phyloP scores from a whole-genome alignment of 2,797 vertebrate genomes.

The Otolemur crassicaudatus region DNA sequence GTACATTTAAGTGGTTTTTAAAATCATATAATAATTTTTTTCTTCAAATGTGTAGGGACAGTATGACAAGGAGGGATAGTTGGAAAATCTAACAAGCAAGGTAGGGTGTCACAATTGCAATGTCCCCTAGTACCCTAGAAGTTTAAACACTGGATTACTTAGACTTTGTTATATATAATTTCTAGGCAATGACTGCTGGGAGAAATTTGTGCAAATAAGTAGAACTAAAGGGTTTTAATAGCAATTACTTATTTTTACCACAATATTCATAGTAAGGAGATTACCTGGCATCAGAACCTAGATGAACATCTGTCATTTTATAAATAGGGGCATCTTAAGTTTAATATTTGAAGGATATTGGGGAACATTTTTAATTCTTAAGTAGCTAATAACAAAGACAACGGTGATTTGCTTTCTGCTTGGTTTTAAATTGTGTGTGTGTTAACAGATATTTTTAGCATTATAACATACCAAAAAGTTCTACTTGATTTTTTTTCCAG shows the following conservation, averaged over 20 bases:
- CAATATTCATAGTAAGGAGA: constrained; percentile 39
- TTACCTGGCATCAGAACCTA: constrained; percentile 12
- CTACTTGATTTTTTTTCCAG: too few relatives aligned
- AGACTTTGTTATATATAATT: constrained; percentile 19
- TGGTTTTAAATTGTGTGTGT: constrained; percentile 19
- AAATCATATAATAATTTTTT: constrained; percentile 18
- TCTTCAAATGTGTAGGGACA: background rate
- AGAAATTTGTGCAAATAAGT: constrained; percentile 37
- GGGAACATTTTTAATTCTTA: constrained; percentile 38
- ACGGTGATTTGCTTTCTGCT: constrained; percentile 40
- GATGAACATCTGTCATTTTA: constrained; percentile 15
- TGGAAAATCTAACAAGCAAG: constrained; percentile 67
- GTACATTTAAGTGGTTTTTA: background rate
- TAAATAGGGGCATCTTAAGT: constrained; percentile 39
- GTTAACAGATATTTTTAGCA: constrained; percentile 37
- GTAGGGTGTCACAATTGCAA: constrained; percentile 49
- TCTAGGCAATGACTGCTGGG: constrained; percentile 28
- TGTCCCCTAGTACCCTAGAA: constrained; percentile 15
- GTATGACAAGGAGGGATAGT: background rate
- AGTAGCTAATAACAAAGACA: background rate
- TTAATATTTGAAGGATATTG: constrained; percentile 46
- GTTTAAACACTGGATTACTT: constrained; percentile 47
- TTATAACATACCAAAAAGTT: background rate
- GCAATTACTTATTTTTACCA: constrained; percentile 42
- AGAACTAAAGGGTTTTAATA: constrained; percentile 53